Evolutionary conservation across 2,888 invertebrate genomes (phyloP), one percentile per base, ranked within the genome.

Genomic region (Meteorus cinctellus): DNA sequence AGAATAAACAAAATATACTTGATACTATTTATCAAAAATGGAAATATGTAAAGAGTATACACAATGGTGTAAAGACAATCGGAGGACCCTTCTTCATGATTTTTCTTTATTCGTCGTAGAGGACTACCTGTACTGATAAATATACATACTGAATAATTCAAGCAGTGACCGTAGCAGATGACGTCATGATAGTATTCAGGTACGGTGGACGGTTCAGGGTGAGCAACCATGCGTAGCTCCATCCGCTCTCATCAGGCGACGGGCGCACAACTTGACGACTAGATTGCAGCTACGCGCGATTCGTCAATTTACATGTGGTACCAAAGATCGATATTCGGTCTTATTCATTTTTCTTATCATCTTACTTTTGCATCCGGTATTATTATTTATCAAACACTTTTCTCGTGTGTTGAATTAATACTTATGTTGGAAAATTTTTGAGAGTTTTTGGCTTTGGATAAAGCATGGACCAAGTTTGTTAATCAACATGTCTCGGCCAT

Each of bases 141-240:
- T 55, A 55, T 55, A 79, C 82, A 86, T 81, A 81, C 82, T 85
- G 84, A 85, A 86, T 86, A 86, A 87, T 87, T 86, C 85, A 86
- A 83, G 84, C 86, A 85, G 84, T 84, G 87, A 89, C 86, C 87
- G 88, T 88, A 87, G 81, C 87, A 85, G 80, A 83, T 88, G 88
- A 87, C 87, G 88, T 87, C 88, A 87, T 80, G 83, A 84, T 82
- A 83, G 85, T 84, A 86, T 84, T 84, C 84, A 85, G 80, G 80
- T 83, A 85, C 78, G 80, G 85, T 80, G 80, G 84, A 81, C 85
- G 85, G 89, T 89, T 89, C 88, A 86, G 84, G 84, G 85, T 86
- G 89, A 88, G 87, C 86, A 83, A 81, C 89, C 89, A 89, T 87
- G 89, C 87, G 86, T 82, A 85, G 86, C 86, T 83, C 86, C 86